A percentile compares a stretch with the other conserved stretches of the same genome.
Conservation (phyloP, 2,888 invertebrate species). For the Sarcophaga variegata region DNA sequence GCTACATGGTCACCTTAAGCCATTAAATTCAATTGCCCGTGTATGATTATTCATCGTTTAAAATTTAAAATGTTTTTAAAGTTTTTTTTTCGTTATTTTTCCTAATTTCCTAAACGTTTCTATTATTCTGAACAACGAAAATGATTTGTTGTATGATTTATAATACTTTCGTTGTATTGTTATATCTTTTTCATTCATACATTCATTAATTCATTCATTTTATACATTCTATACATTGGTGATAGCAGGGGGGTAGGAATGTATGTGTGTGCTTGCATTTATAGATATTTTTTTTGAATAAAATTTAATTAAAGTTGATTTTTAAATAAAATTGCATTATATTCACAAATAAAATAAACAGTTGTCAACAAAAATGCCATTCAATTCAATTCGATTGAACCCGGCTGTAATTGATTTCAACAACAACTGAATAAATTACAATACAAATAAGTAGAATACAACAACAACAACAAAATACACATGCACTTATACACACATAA, state of each 20-base stretch:
- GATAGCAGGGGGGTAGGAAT: too few relatives aligned
- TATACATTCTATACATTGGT: too few relatives aligned
- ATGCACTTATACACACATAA: not conserved
- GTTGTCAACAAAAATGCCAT: conserved; percentile 68
- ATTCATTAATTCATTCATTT: not conserved
- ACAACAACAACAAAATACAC: not conserved
- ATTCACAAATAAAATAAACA: conserved; percentile 62
- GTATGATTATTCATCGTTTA: too few relatives aligned
- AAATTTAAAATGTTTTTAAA: not conserved
- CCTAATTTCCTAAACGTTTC: not conserved
- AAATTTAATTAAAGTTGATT: conserved; percentile 66
- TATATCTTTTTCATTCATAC: conserved; percentile 9
- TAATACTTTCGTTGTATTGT: conserved; percentile 56
- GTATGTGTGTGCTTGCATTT: not conserved
- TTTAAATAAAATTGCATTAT: conserved; percentile 66
- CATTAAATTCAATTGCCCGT: too few relatives aligned
- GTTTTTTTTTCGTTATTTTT: not conserved
- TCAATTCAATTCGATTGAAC: conserved; percentile 70
- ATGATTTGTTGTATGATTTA: conserved; percentile 56
- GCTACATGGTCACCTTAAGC: too few relatives aligned
- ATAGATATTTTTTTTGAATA: conserved; percentile 38
- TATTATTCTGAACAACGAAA: not conserved
- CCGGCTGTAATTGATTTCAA: conserved; percentile 68
- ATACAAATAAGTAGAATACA: conserved; percentile 45
- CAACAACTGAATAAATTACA: conserved; percentile 66